Evolutionary conservation across 37 sponge, comb jelly and placozoan species (phyloP).

Genomic region (Amphimedon queenslandica): DNA sequence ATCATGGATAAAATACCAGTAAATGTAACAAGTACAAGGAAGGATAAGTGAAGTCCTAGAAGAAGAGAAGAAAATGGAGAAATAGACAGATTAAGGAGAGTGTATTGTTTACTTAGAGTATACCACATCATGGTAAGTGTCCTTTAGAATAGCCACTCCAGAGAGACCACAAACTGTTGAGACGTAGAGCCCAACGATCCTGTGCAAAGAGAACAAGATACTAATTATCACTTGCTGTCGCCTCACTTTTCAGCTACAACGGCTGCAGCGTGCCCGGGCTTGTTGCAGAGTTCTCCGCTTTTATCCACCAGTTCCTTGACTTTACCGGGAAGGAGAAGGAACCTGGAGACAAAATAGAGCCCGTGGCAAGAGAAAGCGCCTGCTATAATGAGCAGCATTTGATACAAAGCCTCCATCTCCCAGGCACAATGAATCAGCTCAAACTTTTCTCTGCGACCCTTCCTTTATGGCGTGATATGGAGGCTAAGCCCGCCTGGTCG

Average conservation of each 20-base stretch:
- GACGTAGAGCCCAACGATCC: neutral
- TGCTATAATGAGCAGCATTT: neutral
- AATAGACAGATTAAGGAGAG: neutral
- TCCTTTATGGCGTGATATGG: too few relatives aligned
- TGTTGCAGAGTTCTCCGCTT: neutral
- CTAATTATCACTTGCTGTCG: neutral
- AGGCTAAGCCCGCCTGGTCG: too few relatives aligned
- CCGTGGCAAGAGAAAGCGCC: neutral
- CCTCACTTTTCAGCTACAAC: neutral
- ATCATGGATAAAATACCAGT: constrained; percentile 49
- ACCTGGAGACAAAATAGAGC: neutral
- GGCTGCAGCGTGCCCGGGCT: neutral
- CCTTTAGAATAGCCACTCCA: constrained; percentile 7
- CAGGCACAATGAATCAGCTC: too few relatives aligned
- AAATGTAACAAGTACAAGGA: constrained; percentile 21
- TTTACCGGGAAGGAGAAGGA: neutral
- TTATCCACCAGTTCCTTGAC: neutral
- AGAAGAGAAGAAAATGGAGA: neutral
- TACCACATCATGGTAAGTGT: constrained; percentile 11
- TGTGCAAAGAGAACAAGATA: neutral
- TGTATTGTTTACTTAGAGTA: constrained; percentile 1
- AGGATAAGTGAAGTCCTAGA: constrained; percentile 31
- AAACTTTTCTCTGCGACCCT: too few relatives aligned
- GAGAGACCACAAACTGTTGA: neutral
- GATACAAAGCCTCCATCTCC: neutral